These are phyloP conservation scores for Patella depressa DNA, from an alignment of 2,888 invertebrate genomes.

Conservation along the genomic window DNA sequence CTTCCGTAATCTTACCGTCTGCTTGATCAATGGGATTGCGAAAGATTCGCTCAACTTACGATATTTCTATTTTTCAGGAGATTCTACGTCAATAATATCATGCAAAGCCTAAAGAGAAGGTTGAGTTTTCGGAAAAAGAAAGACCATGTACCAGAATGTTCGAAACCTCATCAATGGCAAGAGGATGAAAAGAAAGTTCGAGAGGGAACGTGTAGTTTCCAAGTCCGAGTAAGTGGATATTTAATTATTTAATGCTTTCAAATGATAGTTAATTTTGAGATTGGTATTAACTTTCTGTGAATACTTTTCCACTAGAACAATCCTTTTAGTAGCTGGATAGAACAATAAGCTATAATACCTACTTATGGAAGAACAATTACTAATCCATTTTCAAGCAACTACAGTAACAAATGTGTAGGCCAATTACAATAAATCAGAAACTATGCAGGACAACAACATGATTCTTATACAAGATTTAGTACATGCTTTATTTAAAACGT, in stretches of 20 bases:
- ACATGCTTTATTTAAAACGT: too few relatives aligned
- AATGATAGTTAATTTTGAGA: not conserved
- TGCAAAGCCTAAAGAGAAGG: slow-evolving; percentile 69
- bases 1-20: not conserved
- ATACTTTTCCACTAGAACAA: not conserved
- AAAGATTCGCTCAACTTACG: not conserved
- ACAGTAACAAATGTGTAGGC: too few relatives aligned
- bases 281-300: not conserved
- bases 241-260: not conserved
- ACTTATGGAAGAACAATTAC: too few relatives aligned
- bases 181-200: slow-evolving; percentile 97
- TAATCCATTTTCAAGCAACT: too few relatives aligned
- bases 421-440: too few relatives aligned
- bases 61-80: not conserved
- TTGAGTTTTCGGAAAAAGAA: slow-evolving; percentile 83
- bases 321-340: too few relatives aligned
- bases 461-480: too few relatives aligned
- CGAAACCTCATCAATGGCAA: slow-evolving; percentile 98
- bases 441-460: too few relatives aligned
- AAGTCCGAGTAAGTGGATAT: slow-evolving; percentile 82
- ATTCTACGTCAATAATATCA: slow-evolving; percentile 39
- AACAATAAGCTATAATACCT: too few relatives aligned
- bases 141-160: slow-evolving; percentile 79
- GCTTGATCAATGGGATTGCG: too few relatives aligned
- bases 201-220: slow-evolving; percentile 95